Conservation (phyloP, 2,113 vertebrate species). For the Bucco capensis region DNA sequence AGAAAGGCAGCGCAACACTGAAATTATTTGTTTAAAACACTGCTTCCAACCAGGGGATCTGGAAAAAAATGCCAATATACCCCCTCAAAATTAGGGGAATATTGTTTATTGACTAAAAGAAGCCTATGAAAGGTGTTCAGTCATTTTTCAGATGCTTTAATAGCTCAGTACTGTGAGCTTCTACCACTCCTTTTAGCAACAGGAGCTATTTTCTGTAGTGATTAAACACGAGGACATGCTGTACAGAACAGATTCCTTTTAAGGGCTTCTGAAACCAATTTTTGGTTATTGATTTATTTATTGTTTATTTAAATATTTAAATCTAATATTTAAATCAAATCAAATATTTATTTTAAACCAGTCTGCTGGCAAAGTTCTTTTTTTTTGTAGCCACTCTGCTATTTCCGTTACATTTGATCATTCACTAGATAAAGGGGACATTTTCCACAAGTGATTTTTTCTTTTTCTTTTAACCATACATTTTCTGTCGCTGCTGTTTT, state of each 20-base stretch:
- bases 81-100: background rate
- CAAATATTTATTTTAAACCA: background rate
- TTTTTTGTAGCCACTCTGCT: background rate
- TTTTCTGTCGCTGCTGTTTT: background rate
- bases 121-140: background rate
- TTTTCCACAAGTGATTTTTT: background rate
- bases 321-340: too few relatives aligned
- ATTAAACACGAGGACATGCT: slow-evolving; percentile 10
- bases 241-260: background rate
- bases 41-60: background rate
- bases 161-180: background rate
- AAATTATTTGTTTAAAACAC: background rate
- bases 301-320: too few relatives aligned
- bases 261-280: background rate
- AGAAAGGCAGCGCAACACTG: background rate
- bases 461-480: background rate
- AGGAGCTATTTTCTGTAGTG: background rate
- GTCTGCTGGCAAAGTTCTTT: background rate
- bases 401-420: background rate
- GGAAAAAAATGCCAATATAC: background rate
- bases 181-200: background rate
- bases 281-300: background rate
- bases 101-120: background rate
- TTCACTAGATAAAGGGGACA: background rate
- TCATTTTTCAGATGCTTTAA: background rate